phyloP scores from a whole-genome alignment of 2,797 vertebrate species.

The Scomberomorus guttatus region DNA sequence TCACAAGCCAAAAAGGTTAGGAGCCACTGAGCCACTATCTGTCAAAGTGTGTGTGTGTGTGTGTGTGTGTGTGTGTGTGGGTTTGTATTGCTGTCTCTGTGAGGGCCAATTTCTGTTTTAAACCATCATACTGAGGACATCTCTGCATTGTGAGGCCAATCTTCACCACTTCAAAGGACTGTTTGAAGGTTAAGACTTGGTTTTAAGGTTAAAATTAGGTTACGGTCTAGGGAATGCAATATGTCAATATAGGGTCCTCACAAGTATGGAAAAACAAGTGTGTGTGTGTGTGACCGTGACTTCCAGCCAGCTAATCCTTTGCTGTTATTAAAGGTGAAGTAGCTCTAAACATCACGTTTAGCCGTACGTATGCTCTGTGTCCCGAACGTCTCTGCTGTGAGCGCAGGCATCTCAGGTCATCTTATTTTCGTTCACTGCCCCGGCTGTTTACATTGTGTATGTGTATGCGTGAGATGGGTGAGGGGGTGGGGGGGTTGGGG shows the following conservation, averaged over 20 bases:
- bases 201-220: neutral
- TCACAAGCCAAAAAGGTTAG: conserved; percentile 1
- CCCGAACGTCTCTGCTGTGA: conserved; percentile 30
- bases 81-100: no score
- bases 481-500: neutral
- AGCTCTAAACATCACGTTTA: conserved; percentile 20
- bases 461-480: neutral
- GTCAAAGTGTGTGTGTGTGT: neutral
- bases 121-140: no score
- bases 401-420: conserved; percentile 30
- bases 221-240: neutral
- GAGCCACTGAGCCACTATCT: neutral
- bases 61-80: no score
- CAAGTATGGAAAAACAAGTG: neutral
- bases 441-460: conserved; percentile 49
- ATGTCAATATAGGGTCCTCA: neutral
- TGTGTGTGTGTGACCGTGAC: conserved; percentile 7
- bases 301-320: conserved; percentile 19
- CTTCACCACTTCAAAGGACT: neutral
- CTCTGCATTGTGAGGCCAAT: no score
- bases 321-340: conserved; percentile 29
- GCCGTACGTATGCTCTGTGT: conserved; percentile 31
- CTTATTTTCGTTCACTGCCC: conserved; percentile 54
- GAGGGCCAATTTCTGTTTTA: no score
- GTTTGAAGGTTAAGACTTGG: neutral